A percentile compares a stretch with the other conserved stretches of the same genome.
Conservation (phyloP, 2,888 invertebrate species). For the Heliconius sara region DNA sequence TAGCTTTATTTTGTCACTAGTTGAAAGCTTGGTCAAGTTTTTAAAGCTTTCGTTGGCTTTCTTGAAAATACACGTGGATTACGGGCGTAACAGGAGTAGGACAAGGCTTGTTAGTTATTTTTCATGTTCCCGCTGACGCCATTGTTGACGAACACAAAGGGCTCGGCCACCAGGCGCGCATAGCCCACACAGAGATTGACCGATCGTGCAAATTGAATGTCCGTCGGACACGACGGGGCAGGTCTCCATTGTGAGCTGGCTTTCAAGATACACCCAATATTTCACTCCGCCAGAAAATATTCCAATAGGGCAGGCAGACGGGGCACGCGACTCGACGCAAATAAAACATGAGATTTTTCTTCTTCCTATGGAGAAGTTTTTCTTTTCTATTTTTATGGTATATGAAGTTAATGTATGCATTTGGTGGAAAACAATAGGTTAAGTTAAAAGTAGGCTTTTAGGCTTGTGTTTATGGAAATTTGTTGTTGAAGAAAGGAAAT, state of each 20-base stretch:
- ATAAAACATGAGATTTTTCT: slow-evolving; percentile 29
- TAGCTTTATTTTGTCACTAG: not conserved
- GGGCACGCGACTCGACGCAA: slow-evolving; percentile 23
- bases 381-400: not conserved
- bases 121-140: slow-evolving; percentile 63
- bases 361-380: not conserved
- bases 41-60: not conserved
- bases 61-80: slow-evolving; percentile 12
- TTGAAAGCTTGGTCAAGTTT: slow-evolving; percentile 7
- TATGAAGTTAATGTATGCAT: not conserved
- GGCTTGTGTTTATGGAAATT: not conserved
- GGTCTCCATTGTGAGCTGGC: slow-evolving; percentile 67
- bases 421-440: too few species aligned
- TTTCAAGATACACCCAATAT: slow-evolving; percentile 73
- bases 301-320: slow-evolving; percentile 49
- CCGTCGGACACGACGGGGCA: slow-evolving; percentile 68
- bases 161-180: slow-evolving; percentile 66
- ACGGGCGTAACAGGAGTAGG: slow-evolving; percentile 6
- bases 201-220: slow-evolving; percentile 80
- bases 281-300: slow-evolving; percentile 63
- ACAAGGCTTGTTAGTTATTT: slow-evolving; percentile 34
- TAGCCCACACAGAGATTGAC: slow-evolving; percentile 73
- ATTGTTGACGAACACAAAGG: slow-evolving; percentile 73
- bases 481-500: not conserved
- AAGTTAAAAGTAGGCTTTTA: not conserved